Evolutionary conservation across 2,797 vertebrate species (phyloP).

Genomic region (Triplophysa bombifrons): DNA sequence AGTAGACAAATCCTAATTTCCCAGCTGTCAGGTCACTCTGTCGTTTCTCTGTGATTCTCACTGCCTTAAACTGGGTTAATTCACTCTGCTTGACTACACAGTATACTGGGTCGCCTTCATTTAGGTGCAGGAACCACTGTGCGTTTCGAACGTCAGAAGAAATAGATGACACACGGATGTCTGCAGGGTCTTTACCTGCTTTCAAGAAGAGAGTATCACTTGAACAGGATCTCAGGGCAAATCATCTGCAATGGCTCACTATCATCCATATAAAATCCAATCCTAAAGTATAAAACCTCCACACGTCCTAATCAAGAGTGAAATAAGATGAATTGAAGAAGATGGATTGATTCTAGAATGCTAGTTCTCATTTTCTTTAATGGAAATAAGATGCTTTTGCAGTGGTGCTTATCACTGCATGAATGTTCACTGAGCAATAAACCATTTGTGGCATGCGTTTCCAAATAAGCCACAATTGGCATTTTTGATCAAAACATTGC

Average conservation of each 20-base stretch:
- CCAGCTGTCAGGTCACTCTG: slow-evolving; percentile 38
- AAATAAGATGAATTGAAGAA: too few relatives aligned
- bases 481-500: too few relatives aligned
- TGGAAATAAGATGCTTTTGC: neutral
- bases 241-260: neutral
- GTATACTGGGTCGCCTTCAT: slow-evolving; percentile 21
- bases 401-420: neutral
- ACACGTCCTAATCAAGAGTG: neutral
- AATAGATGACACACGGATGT: slow-evolving; percentile 16
- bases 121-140: neutral
- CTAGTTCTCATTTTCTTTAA: neutral
- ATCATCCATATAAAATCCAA: neutral
- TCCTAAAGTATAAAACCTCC: neutral
- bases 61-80: slow-evolving; percentile 42
- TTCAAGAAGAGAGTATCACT: neutral
- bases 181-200: neutral
- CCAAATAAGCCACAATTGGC: too few relatives aligned
- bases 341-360: too few relatives aligned
- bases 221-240: neutral
- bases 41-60: slow-evolving; percentile 28
- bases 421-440: too few relatives aligned
- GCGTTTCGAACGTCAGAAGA: slow-evolving; percentile 3
- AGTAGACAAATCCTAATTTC: slow-evolving; percentile 41
- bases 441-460: too few relatives aligned
- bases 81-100: slow-evolving; percentile 42